phyloP scores from a whole-genome alignment of 2,797 vertebrate species.

The Microctenopoma steveboyesi region DNA sequence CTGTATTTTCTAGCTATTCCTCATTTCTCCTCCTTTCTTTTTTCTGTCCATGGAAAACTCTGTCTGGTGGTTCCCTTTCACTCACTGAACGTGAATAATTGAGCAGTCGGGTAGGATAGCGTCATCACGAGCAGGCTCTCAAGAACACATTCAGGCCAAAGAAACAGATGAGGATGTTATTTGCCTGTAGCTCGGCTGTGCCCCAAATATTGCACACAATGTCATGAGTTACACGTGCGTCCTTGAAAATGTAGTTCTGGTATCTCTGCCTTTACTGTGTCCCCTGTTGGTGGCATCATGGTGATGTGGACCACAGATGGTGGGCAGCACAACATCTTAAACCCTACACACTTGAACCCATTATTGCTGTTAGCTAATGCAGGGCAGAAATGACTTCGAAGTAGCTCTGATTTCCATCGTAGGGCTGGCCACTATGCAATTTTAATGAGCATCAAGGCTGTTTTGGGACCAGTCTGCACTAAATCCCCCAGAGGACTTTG shows the following conservation, averaged over 20 bases:
- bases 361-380: conserved; percentile 17
- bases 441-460: conserved; percentile 62
- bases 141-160: conserved; percentile 72
- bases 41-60: background rate
- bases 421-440: conserved; percentile 50
- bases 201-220: conserved; percentile 75
- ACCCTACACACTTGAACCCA: conserved; percentile 15
- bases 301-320: conserved; percentile 53
- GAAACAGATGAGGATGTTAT: conserved; percentile 71
- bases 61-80: conserved; percentile 49
- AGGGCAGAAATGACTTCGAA: conserved; percentile 38
- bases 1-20: conserved; percentile 12
- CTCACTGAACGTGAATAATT: conserved; percentile 57
- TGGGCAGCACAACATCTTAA: conserved; percentile 19
- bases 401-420: conserved; percentile 50
- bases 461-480: conserved; percentile 61
- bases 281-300: conserved; percentile 51
- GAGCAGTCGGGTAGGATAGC: conserved; percentile 46
- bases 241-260: conserved; percentile 69
- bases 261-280: conserved; percentile 48
- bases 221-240: conserved; percentile 73
- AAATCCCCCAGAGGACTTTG: conserved; percentile 47
- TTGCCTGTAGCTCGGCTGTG: conserved; percentile 64
- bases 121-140: conserved; percentile 44
- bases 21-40: background rate